A percentile compares a stretch with the other conserved stretches of the same genome.
These are phyloP conservation scores for Chirona hameri DNA, from an alignment of 2,888 invertebrate species.

Conservation along the genomic window DNA sequence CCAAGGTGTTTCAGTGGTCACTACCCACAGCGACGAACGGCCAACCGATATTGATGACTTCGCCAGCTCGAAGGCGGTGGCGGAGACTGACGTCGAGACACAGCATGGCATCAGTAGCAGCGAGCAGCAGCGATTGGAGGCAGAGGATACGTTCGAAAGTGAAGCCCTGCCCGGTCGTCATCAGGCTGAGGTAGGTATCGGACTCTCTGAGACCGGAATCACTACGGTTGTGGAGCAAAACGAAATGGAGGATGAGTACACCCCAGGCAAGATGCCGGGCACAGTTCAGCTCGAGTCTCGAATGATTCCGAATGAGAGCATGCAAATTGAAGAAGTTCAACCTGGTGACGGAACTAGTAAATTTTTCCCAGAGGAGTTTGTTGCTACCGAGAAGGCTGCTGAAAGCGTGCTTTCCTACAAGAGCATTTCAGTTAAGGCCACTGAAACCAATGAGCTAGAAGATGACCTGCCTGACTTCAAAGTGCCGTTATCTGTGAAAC, in stretches of 20 bases:
- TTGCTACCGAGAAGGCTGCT: background rate
- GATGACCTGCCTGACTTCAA: background rate
- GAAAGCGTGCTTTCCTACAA: background rate
- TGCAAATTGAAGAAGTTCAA: background rate
- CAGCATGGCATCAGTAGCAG: background rate
- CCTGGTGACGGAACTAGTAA: background rate
- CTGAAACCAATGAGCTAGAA: background rate
- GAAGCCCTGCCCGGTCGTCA: background rate
- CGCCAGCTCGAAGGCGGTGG: background rate
- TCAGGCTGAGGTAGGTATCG: background rate
- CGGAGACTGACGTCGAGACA: background rate
- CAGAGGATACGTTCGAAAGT: background rate
- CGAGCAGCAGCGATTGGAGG: background rate
- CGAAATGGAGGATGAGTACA: slow-evolving; percentile 2
- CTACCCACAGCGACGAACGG: background rate
- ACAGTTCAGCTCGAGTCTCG: background rate
- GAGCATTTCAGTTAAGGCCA: background rate
- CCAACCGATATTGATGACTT: background rate
- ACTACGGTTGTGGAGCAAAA: background rate
- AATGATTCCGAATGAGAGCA: background rate
- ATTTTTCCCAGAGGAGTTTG: slow-evolving; percentile 8
- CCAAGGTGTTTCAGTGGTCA: slow-evolving; percentile 5
- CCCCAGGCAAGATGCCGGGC: background rate
- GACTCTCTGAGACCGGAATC: background rate
- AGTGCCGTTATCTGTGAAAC: background rate